Evolutionary conservation across 2,113 vertebrate species (phyloP), one percentile per base, ranked within the genome.

Genomic region (Arenaria interpres): DNA sequence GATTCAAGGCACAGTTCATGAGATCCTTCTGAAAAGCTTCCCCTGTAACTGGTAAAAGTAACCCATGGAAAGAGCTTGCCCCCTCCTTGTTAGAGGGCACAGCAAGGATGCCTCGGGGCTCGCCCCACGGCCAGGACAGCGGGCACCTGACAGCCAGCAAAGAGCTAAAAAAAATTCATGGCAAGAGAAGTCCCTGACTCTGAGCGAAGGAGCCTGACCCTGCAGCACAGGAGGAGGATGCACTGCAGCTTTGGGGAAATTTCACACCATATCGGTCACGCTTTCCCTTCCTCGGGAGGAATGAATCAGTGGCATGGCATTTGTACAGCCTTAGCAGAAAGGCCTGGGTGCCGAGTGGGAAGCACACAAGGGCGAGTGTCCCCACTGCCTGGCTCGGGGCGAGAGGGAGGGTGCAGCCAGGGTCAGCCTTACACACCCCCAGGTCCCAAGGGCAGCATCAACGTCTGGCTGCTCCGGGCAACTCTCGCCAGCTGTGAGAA

Each of bases 321-420:
- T 37, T 14, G 60, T 0, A 54, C 50, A 69, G 45, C 37, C 35
- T 14, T 8, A 32, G 33, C 67, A 86, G 63, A 33, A 25, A 45
- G 43, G 41, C 28, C 41, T 8, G 45, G 45, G 39, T 73, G 80
- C 72, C 1, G 1, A 39, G 33, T 3, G 33, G 28, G 24, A 77
- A 35, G 20, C 32, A n/a, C 0, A 0, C 35, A 32, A n/a, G 51
- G 33, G 6, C 3, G 8, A 2, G 41, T 23, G 0, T 21, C 27
- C 4, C 66, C 3, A 5, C 20, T 30, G 53, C 13, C 67, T 23
- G 25, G 67, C 57, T 28, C 20, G 1, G 5, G 73, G 80, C 0
- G 3, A 72, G 48, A 10, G 2, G 12, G 75, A 85, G 71, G n/a
- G 27, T 7, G n/a, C 51, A 62, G 64, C 43, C 57, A 81, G 69